Percentiles rank a stretch among this genome's conserved stretches.
Evolutionary conservation across 2,797 vertebrate genomes (phyloP).

Genomic region (Trematomus bernacchii): DNA sequence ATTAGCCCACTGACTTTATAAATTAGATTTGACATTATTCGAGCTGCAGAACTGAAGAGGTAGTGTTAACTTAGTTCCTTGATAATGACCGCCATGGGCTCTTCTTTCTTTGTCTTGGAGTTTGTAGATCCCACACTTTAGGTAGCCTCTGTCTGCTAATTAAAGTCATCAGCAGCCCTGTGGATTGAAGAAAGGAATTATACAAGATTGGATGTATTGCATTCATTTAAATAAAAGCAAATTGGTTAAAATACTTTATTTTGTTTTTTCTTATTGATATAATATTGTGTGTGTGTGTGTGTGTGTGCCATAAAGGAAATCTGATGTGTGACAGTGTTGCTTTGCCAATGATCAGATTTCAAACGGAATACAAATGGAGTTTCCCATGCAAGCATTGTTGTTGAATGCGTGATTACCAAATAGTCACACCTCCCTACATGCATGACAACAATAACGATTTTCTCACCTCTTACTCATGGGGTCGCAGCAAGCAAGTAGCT

Average conservation of each 20-base stretch:
- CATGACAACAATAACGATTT: not conserved
- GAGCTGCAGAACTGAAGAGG: constrained; percentile 25
- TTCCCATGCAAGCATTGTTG: not conserved
- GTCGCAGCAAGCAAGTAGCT: constrained; percentile 9
- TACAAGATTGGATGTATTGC: constrained; percentile 7
- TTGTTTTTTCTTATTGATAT: not conserved
- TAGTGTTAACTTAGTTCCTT: constrained; percentile 45
- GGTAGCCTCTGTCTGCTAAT: constrained; percentile 41
- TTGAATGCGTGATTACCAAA: constrained; percentile 15
- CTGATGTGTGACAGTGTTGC: not conserved
- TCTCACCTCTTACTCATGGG: constrained; percentile 45
- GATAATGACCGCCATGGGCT: constrained; percentile 22
- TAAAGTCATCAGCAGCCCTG: constrained; percentile 57
- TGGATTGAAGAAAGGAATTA: constrained; percentile 48
- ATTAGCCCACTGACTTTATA: constrained; percentile 41
- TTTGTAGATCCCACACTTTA: constrained; percentile 39
- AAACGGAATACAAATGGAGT: constrained; percentile 2
- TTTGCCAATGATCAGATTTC: not conserved
- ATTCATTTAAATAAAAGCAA: not conserved
- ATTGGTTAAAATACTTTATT: not conserved
- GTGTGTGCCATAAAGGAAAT: not conserved
- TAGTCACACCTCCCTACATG: not conserved
- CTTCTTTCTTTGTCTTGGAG: constrained; percentile 13
- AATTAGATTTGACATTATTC: constrained; percentile 61
- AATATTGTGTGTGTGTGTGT: not conserved